Evolutionary conservation across 2,113 vertebrate species (phyloP).

Genomic region (Lota lota): DNA sequence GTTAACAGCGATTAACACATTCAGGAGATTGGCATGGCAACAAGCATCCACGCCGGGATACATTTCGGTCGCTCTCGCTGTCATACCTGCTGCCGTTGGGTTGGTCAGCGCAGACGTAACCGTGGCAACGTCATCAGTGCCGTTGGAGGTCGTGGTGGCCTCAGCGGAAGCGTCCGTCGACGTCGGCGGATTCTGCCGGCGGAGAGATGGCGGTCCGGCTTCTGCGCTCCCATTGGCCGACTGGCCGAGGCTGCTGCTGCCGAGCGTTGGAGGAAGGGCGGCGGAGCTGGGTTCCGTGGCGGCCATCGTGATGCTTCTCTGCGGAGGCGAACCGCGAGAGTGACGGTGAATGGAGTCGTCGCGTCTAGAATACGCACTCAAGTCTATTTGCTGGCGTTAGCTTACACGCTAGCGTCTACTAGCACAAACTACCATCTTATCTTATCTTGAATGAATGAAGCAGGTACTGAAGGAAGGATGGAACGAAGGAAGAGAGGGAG

Average conservation of each 20-base stretch:
- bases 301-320: constrained; percentile 27
- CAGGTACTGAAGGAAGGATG: background rate
- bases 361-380: too few species aligned
- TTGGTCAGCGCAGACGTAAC: constrained; percentile 4
- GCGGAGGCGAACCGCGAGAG: background rate
- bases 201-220: background rate
- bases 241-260: constrained; percentile 44
- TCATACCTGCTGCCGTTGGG: constrained; percentile 62
- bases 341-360: too few species aligned
- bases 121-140: constrained; percentile 30
- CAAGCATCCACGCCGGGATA: background rate
- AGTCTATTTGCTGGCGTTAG: too few species aligned
- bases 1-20: background rate
- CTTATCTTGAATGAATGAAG: background rate
- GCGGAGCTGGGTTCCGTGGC: background rate
- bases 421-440: too few species aligned
- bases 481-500: constrained; percentile 13
- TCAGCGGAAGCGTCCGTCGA: constrained; percentile 11
- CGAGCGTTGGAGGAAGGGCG: constrained; percentile 37
- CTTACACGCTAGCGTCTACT: too few species aligned
- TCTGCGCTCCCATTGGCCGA: constrained; percentile 37
- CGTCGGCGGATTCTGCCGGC: constrained; percentile 45
- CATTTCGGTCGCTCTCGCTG: background rate
- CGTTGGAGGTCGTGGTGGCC: constrained; percentile 44
- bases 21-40: background rate